Percentiles rank a stretch among this genome's conserved stretches.
Conservation (phyloP, 2,113 vertebrate species). For the Tetrax tetrax region DNA sequence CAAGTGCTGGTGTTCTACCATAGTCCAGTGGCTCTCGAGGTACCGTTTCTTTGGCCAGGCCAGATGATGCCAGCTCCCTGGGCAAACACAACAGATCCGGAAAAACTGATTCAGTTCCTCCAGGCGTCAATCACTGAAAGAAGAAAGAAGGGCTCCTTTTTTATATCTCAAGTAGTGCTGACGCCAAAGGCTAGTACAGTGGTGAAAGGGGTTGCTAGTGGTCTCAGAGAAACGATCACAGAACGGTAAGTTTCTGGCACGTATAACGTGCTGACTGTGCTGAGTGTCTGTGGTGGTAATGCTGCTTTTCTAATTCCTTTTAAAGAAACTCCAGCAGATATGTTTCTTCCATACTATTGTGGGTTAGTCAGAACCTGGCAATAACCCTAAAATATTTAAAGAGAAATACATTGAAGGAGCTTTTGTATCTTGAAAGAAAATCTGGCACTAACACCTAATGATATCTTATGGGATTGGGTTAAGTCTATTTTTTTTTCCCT, state of each 20-base stretch:
- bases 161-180: slow-evolving; percentile 96
- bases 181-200: slow-evolving; percentile 97
- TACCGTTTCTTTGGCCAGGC: slow-evolving; percentile 96
- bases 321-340: background rate
- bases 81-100: slow-evolving; percentile 97
- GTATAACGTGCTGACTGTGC: background rate
- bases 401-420: background rate
- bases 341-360: background rate
- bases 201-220: slow-evolving; percentile 94
- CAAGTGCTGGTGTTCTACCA: slow-evolving; percentile 98
- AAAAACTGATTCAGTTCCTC: slow-evolving; percentile 96
- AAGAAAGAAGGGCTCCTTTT: slow-evolving; percentile 96
- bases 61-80: slow-evolving; percentile 98
- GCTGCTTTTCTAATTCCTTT: background rate
- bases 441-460: background rate
- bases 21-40: slow-evolving; percentile 93
- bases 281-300: background rate
- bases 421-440: background rate
- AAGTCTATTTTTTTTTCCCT: background rate
- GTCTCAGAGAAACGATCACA: slow-evolving; percentile 97
- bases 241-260: slow-evolving; percentile 82
- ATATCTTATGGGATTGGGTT: background rate
- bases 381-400: background rate
- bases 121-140: slow-evolving; percentile 92
- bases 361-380: background rate